These are phyloP conservation scores for Zaprionus gabonicus DNA, from an alignment of 1,140 invertebrate genomes.

Conservation along the genomic window DNA sequence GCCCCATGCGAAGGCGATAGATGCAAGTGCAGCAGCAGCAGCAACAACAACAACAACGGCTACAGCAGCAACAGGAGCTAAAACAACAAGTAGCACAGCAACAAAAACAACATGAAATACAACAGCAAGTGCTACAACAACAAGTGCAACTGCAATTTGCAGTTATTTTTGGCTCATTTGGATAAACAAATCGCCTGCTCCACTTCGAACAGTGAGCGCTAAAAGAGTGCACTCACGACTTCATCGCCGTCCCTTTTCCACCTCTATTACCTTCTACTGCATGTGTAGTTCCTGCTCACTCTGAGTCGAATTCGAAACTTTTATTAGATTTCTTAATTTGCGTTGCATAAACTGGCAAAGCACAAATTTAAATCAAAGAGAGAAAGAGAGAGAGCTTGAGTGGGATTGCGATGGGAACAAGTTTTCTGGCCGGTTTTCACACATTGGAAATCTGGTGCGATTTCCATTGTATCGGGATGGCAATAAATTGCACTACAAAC, in stretches of 20 bases:
- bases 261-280: background rate
- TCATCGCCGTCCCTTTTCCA: background rate
- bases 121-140: slow-evolving; percentile 5
- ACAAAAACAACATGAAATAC: background rate
- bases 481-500: slow-evolving; percentile 39
- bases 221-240: background rate
- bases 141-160: slow-evolving; percentile 50
- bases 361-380: background rate
- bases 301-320: slow-evolving; percentile 36
- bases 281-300: slow-evolving; percentile 3
- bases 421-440: slow-evolving; percentile 17
- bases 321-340: slow-evolving; percentile 55
- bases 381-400: background rate
- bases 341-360: slow-evolving; percentile 24
- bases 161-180: slow-evolving; percentile 53
- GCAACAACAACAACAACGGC: background rate
- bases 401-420: background rate
- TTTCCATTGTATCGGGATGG: slow-evolving; percentile 24
- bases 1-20: slow-evolving; percentile 37
- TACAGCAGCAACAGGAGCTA: background rate
- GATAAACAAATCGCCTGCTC: slow-evolving; percentile 62
- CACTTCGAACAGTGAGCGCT: slow-evolving; percentile 35
- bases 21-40: slow-evolving; percentile 5
- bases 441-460: slow-evolving; percentile 34
- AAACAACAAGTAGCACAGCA: background rate